phyloP scores from a whole-genome alignment of 2,888 invertebrate species.

The Idaea aversata region DNA sequence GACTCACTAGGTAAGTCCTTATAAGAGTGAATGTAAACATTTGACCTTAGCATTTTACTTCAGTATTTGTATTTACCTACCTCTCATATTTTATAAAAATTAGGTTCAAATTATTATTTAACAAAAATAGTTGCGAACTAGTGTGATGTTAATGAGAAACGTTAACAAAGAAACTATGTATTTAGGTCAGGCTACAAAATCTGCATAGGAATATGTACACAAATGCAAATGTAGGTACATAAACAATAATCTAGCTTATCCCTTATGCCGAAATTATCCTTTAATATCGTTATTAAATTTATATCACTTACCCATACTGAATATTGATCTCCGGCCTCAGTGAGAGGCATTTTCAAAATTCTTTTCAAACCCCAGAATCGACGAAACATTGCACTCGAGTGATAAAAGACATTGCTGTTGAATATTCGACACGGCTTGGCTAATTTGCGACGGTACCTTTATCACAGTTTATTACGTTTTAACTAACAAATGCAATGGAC shows the following conservation, averaged over 20 bases:
- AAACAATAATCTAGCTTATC: neutral
- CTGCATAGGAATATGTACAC: neutral
- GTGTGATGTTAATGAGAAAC: neutral
- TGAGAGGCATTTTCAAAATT: slow-evolving; percentile 79
- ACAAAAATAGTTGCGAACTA: neutral
- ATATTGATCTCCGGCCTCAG: slow-evolving; percentile 79
- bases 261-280: neutral
- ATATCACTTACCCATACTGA: slow-evolving; percentile 79
- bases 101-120: neutral
- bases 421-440: slow-evolving; percentile 41
- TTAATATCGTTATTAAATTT: slow-evolving; percentile 9
- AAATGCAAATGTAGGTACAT: neutral
- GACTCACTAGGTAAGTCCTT: neutral
- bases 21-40: neutral
- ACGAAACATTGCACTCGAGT: slow-evolving; percentile 50
- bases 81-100: neutral
- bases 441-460: neutral
- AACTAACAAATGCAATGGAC: too few species aligned
- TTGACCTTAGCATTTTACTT: neutral
- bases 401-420: slow-evolving; percentile 47
- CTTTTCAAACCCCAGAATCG: slow-evolving; percentile 66
- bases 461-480: too few species aligned
- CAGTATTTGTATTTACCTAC: neutral
- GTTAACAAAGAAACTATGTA: neutral
- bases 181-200: slow-evolving; percentile 2